Base-by-base conservation (phyloP, 2,113 vertebrate genomes). In the Clinocottus analis region DNA sequence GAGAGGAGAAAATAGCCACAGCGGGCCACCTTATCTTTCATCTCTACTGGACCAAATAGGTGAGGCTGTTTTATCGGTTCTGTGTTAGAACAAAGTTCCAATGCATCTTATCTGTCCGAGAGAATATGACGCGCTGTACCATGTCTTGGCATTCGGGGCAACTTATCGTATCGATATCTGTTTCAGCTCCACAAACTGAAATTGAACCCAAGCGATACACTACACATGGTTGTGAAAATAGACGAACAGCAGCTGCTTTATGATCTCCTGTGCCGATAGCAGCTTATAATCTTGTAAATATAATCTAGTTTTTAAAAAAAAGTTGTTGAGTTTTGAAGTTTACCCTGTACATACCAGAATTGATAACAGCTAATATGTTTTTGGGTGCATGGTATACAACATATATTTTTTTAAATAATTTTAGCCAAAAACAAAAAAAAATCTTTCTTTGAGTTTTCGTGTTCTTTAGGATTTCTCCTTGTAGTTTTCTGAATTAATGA, bases 1-100 rank as follows among this genome's bases (percentile, higher is more conserved):
- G 60, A 83, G 71, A 37, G 64, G 31, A 64, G 72, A 83, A 87
- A 84, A 75, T 61, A 61, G 66, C 47, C 73, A 58, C 79, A 78
- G 66, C 61, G 60, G 72, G 39, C 29, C 35, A 23, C 60, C 72
- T 21, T 45, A 31, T 77, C 51, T 66, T 21, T 35, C 39, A 49
- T 72, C 41, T 77, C 76, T 41, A 5, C 75, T 63, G 67, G 67
- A 78, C n/a, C 63, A 75, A 68, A 79, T 43, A 72, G 65, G 25
- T 41, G 3, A 75, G 62, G 77, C 77, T 69, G 66, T 72, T 76
- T 79, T 29, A 65, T 79, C 49, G 23, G 45, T 47, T 73, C 39
- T 77, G 53, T 2, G 6, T 33, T 45, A 29, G 59, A 84, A 70
- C 73, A 75, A 81, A 65, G 77, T 63, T 80, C 23, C 31, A 78